Conservation (phyloP, 2,113 vertebrate genomes). For the Campylorhamphus procurvoides region DNA sequence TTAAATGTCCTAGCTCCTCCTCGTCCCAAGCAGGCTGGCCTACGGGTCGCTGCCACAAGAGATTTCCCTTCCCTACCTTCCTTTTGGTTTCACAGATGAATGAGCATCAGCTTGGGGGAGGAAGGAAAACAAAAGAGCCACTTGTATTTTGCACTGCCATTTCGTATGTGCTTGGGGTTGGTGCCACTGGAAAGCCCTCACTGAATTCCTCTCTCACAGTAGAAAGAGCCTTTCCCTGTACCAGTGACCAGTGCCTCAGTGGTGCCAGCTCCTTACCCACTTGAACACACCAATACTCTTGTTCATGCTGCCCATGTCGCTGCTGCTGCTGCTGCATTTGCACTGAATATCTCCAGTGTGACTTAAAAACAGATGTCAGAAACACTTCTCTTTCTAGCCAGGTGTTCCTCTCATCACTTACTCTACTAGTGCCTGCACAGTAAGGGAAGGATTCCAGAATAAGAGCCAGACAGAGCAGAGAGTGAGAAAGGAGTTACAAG, state of each 20-base stretch:
- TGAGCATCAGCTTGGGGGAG: background rate
- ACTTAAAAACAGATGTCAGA: background rate
- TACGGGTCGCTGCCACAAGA: background rate
- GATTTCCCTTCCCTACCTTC: background rate
- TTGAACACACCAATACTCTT: background rate
- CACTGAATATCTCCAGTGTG: background rate
- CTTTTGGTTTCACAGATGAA: background rate
- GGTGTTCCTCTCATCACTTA: conserved; percentile 2
- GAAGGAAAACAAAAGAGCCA: background rate
- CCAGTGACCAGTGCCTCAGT: background rate
- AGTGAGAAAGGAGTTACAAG: background rate
- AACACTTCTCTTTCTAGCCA: background rate
- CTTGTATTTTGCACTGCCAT: background rate
- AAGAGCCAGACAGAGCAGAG: background rate
- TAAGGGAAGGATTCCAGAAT: background rate
- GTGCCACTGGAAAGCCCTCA: background rate
- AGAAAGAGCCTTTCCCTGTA: background rate
- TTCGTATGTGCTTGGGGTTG: background rate
- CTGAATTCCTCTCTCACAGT: background rate
- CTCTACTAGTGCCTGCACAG: background rate
- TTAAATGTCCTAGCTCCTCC: background rate
- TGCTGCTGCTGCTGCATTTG: background rate
- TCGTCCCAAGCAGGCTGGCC: background rate
- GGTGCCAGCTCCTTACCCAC: background rate
- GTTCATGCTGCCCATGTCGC: fast-evolving